Evolutionary conservation across 2,888 invertebrate species (phyloP), one percentile per base, ranked within the genome.

Genomic region (Oligia strigilis): DNA sequence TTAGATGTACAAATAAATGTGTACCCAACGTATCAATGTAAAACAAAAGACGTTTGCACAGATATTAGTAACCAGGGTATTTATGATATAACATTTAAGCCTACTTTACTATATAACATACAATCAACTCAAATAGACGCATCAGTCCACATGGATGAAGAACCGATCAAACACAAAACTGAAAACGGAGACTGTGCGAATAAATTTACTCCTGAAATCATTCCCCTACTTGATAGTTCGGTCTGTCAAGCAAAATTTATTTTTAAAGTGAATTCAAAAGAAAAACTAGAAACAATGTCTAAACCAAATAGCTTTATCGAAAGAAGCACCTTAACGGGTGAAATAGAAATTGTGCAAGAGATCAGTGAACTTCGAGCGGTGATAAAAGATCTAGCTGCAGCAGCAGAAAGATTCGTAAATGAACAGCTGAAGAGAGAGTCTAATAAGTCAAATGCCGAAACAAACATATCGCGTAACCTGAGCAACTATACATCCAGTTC

Each of bases 1-100:
- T 79, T 96, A 67, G 94, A 96, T 82, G 89, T 96, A 81, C 92
- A 93, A 69, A 89, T 96, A 9, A 95, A 94, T 80, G 85, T 95
- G 0, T 88, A 89, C 70, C 94, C 95, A 55, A 79, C 81, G 1
- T 75, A 78, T 72, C 89, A 89, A 64, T 79, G 81, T 55, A 77
- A 81, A 76, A 83, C 77, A 8, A 85, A 85, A 85, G 85, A 90
- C 19, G 84, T 80, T 46, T 82, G 69, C 23, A 84, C 87, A n/a
- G 58, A 70, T 75, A 62, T 87, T 6, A 87, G 85, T 66, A 71
- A 84, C 19, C 74, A 76, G 14, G 79, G 71, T 72, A 55, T 76
- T 66, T 77, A 86, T 76, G 78, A 88, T 29, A 75, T 74, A 13
- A 82, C 84, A 66, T 82, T 81, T 43, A 73, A 73, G 58, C 75